Conservation (phyloP, 2,113 vertebrate genomes). For the Tringa solitaria region DNA sequence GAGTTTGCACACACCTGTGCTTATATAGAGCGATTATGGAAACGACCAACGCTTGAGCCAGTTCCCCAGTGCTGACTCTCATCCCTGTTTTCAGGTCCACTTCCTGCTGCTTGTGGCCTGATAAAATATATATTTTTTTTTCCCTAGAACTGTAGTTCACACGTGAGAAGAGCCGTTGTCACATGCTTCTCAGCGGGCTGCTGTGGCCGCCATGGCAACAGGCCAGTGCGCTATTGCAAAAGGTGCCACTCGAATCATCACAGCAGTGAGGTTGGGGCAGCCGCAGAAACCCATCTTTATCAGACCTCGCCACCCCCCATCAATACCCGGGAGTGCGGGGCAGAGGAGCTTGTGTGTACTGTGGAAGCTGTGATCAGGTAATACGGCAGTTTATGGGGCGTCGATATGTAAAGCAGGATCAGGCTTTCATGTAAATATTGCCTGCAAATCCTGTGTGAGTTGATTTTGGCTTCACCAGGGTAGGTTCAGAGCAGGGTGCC, state of each 20-base stretch:
- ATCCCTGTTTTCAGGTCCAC: neutral
- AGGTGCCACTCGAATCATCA: constrained; percentile 98
- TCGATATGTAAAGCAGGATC: rapidly evolving
- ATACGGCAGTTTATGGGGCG: neutral
- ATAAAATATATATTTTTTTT: neutral
- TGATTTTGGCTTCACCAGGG: neutral
- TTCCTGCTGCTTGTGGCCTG: neutral
- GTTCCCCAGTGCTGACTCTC: neutral
- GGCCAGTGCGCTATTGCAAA: constrained; percentile 97
- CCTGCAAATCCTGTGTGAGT: neutral
- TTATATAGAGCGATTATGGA: neutral
- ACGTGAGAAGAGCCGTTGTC: constrained; percentile 95
- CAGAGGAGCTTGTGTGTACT: constrained; percentile 95
- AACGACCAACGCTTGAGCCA: neutral
- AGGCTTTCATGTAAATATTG: neutral
- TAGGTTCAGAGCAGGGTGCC: neutral
- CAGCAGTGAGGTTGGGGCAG: constrained; percentile 89
- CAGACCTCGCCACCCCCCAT: constrained; percentile 98
- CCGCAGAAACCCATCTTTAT: constrained; percentile 92
- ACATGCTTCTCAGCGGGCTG: constrained; percentile 98
- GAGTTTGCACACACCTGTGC: neutral
- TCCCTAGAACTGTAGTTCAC: constrained; percentile 95
- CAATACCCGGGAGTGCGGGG: constrained; percentile 96
- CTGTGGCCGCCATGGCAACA: constrained; percentile 95
- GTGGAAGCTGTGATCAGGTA: constrained; percentile 99